phyloP scores from a whole-genome alignment of 92 coral and sea anemone genomes.

The Siderastrea radians region DNA sequence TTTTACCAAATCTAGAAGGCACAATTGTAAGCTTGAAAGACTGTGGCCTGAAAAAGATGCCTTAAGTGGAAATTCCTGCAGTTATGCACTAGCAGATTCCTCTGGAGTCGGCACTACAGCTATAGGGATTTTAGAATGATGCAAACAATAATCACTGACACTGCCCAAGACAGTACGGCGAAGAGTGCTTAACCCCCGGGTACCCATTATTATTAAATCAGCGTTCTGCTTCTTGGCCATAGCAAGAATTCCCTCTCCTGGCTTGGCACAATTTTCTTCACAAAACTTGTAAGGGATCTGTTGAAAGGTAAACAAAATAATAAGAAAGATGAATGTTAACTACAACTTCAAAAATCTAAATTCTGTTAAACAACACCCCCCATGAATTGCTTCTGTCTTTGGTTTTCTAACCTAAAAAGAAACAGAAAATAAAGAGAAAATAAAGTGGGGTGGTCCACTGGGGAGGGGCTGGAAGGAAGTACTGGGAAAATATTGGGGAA shows the following conservation, averaged over 20 bases:
- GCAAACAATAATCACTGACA: slow-evolving; percentile 85
- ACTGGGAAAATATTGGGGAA: too few species aligned
- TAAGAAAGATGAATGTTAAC: not conserved
- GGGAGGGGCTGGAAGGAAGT: too few species aligned
- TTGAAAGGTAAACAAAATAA: not conserved
- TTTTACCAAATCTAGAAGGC: too few species aligned
- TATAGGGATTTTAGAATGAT: slow-evolving; percentile 72
- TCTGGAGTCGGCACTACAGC: slow-evolving; percentile 69
- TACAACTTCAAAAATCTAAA: not conserved
- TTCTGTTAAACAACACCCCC: not conserved
- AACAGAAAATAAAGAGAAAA: too few species aligned
- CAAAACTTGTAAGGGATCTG: not conserved
- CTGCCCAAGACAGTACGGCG: slow-evolving; percentile 87
- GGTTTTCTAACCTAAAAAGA: too few species aligned
- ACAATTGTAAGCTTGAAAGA: slow-evolving; percentile 14
- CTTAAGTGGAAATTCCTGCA: not conserved
- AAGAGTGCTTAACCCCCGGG: slow-evolving; percentile 71
- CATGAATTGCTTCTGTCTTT: too few species aligned
- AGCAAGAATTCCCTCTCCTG: slow-evolving; percentile 64
- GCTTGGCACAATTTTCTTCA: not conserved
- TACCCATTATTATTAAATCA: slow-evolving; percentile 74
- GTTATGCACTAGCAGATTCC: slow-evolving; percentile 9
- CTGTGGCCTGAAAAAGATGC: not conserved
- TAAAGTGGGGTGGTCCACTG: too few species aligned
- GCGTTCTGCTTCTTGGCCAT: slow-evolving; percentile 54